These are phyloP conservation scores for Gryon sp. DNA, from an alignment of 1,140 invertebrate species.

Conservation along the genomic window DNA sequence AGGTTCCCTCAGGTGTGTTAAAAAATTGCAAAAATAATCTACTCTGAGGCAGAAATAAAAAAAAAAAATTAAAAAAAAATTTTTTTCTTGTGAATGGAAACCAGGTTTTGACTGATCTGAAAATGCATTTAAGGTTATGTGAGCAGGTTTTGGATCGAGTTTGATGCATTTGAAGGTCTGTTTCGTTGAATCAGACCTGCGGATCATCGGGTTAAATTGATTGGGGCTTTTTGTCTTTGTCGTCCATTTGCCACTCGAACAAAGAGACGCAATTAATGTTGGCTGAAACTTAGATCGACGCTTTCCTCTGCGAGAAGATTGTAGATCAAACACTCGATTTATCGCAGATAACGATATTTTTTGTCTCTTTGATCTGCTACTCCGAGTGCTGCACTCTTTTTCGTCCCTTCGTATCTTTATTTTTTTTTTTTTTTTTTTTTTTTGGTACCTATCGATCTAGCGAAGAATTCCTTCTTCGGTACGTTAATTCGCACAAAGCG, in stretches of 20 bases:
- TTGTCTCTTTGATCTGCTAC: slow-evolving; percentile 20
- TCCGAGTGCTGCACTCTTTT: not conserved
- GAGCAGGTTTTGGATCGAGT: not conserved
- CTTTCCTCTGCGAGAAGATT: slow-evolving; percentile 17
- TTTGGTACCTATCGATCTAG: slow-evolving; percentile 4
- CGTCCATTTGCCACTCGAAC: slow-evolving; percentile 31
- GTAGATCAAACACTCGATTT: slow-evolving; percentile 40
- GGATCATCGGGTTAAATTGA: slow-evolving; percentile 5
- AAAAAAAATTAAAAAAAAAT: no score
- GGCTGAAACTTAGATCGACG: slow-evolving; percentile 20
- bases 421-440: no score
- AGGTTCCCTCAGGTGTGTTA: no score
- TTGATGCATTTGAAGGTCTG: not conserved
- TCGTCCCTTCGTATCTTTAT: no score
- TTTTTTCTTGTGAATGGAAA: no score
- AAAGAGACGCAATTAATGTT: slow-evolving; percentile 39
- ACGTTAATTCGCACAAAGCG: slow-evolving; percentile 26
- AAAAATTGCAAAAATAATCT: no score
- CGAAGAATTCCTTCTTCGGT: not conserved
- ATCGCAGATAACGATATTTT: slow-evolving; percentile 37
- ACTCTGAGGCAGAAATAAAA: no score
- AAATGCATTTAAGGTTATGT: no score
- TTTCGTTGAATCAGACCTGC: slow-evolving; percentile 4
- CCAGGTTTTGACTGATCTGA: no score
- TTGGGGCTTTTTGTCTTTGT: slow-evolving; percentile 18